Percentiles rank a stretch among this genome's conserved stretches.
These are phyloP conservation scores for Octodonta nipae DNA, from an alignment of 2,888 invertebrate species.

Conservation along the genomic window DNA sequence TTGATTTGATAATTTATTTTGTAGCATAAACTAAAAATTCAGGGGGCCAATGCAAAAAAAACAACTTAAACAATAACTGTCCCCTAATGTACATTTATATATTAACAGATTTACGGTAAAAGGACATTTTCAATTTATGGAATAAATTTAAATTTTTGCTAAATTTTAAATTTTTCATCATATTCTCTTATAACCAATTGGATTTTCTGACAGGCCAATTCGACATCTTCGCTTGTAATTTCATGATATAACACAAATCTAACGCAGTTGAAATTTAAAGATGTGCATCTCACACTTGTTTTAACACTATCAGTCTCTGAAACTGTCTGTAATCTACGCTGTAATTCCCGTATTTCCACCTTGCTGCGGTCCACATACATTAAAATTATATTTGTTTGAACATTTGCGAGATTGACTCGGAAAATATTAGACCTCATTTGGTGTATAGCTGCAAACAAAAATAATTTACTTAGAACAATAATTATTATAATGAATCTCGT, in stretches of 20 bases:
- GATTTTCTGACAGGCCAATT: conserved; percentile 59
- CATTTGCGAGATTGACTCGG: conserved; percentile 46
- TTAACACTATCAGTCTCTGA: conserved; percentile 38
- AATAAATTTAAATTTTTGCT: no score
- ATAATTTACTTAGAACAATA: not conserved
- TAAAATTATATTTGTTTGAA: conserved; percentile 67
- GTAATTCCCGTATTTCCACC: conserved; percentile 43
- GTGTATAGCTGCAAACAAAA: conserved; percentile 44
- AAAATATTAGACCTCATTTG: conserved; percentile 48
- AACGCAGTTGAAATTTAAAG: conserved; percentile 45
- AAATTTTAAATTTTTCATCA: conserved; percentile 18
- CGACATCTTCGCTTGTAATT: conserved; percentile 52
- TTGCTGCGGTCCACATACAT: conserved; percentile 42
- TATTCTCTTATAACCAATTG: conserved; percentile 55
- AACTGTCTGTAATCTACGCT: conserved; percentile 39
- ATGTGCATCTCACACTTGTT: conserved; percentile 46
- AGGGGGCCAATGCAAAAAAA: no score
- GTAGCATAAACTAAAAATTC: no score
- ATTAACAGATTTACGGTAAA: no score
- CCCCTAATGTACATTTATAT: no score
- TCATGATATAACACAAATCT: conserved; percentile 62
- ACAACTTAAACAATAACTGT: no score
- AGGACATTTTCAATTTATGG: no score
- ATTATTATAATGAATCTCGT: no score
- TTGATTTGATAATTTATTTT: no score